Evolutionary conservation across 2,888 invertebrate genomes (phyloP).

Genomic region (Dasysyrphus albostriatus): DNA sequence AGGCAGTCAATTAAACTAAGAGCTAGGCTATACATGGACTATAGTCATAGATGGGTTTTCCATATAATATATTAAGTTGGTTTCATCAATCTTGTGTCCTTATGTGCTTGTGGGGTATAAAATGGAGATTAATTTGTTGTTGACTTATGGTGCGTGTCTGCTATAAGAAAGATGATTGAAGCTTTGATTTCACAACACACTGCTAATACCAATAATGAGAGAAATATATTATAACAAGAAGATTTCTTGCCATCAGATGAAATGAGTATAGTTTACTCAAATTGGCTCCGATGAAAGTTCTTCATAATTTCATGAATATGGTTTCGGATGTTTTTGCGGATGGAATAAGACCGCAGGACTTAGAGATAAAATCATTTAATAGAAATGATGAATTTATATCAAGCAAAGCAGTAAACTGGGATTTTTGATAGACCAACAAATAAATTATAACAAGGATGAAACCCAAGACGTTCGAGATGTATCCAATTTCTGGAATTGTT

Average conservation of each 20-base stretch:
- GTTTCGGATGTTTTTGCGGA: background rate
- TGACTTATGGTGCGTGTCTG: slow-evolving; percentile 18
- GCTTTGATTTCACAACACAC: slow-evolving; percentile 45
- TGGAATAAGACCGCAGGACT: background rate
- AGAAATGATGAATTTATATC: too few relatives aligned
- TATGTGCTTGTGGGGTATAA: slow-evolving; percentile 33
- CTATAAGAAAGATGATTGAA: slow-evolving; percentile 13
- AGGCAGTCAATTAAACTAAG: slow-evolving; percentile 67
- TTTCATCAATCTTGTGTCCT: slow-evolving; percentile 39
- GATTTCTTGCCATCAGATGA: background rate
- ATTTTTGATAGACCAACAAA: too few relatives aligned
- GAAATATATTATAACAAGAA: background rate
- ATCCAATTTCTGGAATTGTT: too few relatives aligned
- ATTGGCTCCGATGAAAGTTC: background rate
- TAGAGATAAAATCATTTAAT: background rate
- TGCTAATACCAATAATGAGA: slow-evolving; percentile 29
- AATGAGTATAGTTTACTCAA: slow-evolving; percentile 2
- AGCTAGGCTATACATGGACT: background rate
- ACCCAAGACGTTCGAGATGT: too few relatives aligned
- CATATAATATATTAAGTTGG: slow-evolving; percentile 36
- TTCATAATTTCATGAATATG: background rate
- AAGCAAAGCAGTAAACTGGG: too few relatives aligned
- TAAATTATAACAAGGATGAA: too few relatives aligned
- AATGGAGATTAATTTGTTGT: slow-evolving; percentile 62
- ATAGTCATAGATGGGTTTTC: slow-evolving; percentile 8